A percentile compares a stretch with the other conserved stretches of the same genome.
phyloP scores from a whole-genome alignment of 2,888 invertebrate genomes.

The Portevinia maculata region DNA sequence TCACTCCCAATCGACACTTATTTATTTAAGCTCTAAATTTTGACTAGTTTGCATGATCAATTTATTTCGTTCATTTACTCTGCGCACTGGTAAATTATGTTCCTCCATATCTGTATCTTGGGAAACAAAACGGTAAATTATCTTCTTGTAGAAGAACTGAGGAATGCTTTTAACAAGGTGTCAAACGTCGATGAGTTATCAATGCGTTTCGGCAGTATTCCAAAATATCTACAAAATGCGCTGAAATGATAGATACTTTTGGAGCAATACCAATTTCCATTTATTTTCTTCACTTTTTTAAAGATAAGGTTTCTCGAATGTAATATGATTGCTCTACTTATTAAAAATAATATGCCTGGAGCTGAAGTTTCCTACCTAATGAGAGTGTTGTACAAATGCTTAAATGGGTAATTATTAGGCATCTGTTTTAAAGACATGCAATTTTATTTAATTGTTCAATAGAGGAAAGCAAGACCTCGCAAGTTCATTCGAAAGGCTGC shows the following conservation, averaged over 20 bases:
- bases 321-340: no score
- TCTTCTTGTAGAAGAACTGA: slow-evolving; percentile 44
- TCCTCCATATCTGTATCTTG: slow-evolving; percentile 43
- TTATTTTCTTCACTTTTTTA: no score
- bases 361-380: no score
- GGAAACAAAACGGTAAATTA: slow-evolving; percentile 48
- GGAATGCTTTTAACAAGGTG: slow-evolving; percentile 58
- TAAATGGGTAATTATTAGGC: no score
- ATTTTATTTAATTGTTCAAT: no score
- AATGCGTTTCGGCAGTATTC: slow-evolving; percentile 34
- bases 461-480: no score
- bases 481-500: no score
- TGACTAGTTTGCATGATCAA: slow-evolving; percentile 26
- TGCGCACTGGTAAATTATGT: background rate
- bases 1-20: background rate
- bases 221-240: slow-evolving; percentile 7
- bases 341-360: no score
- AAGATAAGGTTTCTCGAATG: no score
- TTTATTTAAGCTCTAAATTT: slow-evolving; percentile 28
- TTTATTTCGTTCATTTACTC: slow-evolving; percentile 7
- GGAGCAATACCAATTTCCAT: no score
- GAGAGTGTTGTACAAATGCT: no score
- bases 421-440: no score
- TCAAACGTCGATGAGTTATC: slow-evolving; percentile 27
- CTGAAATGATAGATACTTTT: background rate